A percentile compares a stretch with the other conserved stretches of the same genome.
Evolutionary conservation across 2,888 invertebrate species (phyloP).

Genomic region (Omphaloscelis lunosa): DNA sequence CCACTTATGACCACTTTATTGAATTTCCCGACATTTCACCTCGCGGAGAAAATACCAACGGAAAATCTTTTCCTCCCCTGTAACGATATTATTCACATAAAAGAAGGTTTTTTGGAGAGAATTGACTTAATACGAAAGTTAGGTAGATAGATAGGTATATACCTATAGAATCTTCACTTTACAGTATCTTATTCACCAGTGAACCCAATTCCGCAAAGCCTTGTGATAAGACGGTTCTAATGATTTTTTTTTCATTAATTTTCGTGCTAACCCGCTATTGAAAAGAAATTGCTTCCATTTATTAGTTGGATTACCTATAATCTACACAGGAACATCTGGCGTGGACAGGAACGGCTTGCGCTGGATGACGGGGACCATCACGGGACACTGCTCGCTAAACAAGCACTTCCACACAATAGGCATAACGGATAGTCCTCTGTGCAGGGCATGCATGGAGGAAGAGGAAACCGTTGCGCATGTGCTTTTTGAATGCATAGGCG

Average conservation of each 20-base stretch:
- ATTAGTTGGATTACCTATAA: neutral
- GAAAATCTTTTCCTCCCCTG: constrained; percentile 75
- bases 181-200: constrained; percentile 25
- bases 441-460: no score
- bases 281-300: neutral
- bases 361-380: no score
- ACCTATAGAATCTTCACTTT: constrained; percentile 22
- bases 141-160: no score
- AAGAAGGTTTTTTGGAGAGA: constrained; percentile 69
- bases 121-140: constrained; percentile 66
- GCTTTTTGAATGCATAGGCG: no score
- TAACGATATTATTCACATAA: constrained; percentile 75
- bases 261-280: neutral
- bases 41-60: constrained; percentile 71
- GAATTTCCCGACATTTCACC: constrained; percentile 83
- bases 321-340: neutral
- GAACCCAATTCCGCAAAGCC: constrained; percentile 37
- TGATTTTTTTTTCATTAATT: constrained; percentile 15
- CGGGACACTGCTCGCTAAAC: no score
- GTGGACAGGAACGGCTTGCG: no score
- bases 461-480: no score
- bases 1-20: constrained; percentile 86
- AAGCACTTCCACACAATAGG: no score
- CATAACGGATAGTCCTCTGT: no score
- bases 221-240: constrained; percentile 19